Percentiles rank a stretch among this genome's conserved stretches.
Evolutionary conservation across 1,140 invertebrate species (phyloP).

Genomic region (Drosophila ananassae): DNA sequence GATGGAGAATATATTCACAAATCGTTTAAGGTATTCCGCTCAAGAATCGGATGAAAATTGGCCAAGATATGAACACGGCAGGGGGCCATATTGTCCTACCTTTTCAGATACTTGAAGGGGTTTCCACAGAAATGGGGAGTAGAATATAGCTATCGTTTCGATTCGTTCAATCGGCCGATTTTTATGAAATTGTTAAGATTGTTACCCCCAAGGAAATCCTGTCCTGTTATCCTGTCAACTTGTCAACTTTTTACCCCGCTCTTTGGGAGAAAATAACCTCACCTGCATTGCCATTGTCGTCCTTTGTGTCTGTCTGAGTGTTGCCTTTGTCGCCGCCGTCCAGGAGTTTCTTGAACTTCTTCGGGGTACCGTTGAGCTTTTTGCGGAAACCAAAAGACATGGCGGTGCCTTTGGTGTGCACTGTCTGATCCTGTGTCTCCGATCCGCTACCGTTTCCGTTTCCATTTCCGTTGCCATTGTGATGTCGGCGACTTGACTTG

Average conservation of each 20-base stretch:
- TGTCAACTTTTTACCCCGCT: not conserved
- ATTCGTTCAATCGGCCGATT: too few relatives aligned
- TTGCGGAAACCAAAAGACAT: constrained; percentile 85
- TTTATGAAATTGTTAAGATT: too few relatives aligned
- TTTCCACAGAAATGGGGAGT: too few relatives aligned
- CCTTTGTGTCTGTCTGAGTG: constrained; percentile 54
- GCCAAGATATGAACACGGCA: too few relatives aligned
- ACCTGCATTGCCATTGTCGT: constrained; percentile 83
- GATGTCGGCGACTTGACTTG: constrained; percentile 53
- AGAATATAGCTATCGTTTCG: too few relatives aligned
- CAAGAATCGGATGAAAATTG: too few relatives aligned
- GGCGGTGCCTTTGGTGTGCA: constrained; percentile 84
- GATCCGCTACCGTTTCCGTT: constrained; percentile 43
- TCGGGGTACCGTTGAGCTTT: constrained; percentile 79
- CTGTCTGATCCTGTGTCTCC: constrained; percentile 32
- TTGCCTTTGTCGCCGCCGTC: constrained; percentile 43
- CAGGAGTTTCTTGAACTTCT: constrained; percentile 81
- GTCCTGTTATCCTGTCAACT: not conserved
- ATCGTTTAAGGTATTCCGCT: too few relatives aligned
- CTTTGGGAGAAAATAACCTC: constrained; percentile 5
- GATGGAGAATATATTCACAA: too few relatives aligned
- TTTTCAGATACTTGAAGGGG: too few relatives aligned
- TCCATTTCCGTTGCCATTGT: constrained; percentile 52
- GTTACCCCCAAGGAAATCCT: too few relatives aligned
- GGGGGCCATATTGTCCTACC: too few relatives aligned